These are phyloP conservation scores for Macrosteles quadrilineatus DNA, from an alignment of 1,140 invertebrate species.

Conservation along the genomic window DNA sequence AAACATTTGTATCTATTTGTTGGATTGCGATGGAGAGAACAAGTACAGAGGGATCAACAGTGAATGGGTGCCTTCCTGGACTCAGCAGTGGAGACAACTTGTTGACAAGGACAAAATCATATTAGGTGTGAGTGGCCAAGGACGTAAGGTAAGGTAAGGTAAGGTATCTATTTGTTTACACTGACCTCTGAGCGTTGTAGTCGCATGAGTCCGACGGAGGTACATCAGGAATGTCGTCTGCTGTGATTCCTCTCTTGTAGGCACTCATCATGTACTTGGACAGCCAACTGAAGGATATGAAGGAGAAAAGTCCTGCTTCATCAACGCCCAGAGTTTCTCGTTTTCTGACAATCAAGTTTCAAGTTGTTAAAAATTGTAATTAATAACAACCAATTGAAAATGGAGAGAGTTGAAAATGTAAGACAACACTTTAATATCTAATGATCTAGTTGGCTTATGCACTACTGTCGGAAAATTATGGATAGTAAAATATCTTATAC, in stretches of 20 bases:
- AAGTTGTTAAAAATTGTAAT: neutral
- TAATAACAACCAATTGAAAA: too few relatives aligned
- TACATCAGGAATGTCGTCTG: conserved; percentile 54
- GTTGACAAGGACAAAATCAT: too few relatives aligned
- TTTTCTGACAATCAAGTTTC: conserved; percentile 36
- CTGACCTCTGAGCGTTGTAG: conserved; percentile 53
- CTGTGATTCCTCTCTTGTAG: conserved; percentile 53
- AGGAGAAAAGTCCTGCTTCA: conserved; percentile 56
- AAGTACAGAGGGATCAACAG: too few relatives aligned
- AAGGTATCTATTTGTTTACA: too few relatives aligned
- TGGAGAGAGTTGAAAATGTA: neutral
- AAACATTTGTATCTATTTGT: conserved; percentile 12
- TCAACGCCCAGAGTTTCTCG: conserved; percentile 52
- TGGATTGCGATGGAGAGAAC: conserved; percentile 11
- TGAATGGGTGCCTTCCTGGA: too few relatives aligned
- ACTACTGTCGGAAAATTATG: neutral
- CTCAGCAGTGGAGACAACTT: too few relatives aligned
- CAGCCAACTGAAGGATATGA: conserved; percentile 61
- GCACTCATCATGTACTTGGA: conserved; percentile 58
- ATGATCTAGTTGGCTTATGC: neutral
- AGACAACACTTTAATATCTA: neutral
- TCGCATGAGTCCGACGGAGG: conserved; percentile 57
- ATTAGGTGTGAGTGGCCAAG: too few relatives aligned
- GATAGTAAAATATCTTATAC: neutral
- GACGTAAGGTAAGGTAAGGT: too few relatives aligned